A percentile compares a stretch with the other conserved stretches of the same genome.
These are phyloP conservation scores for Cecropterus lyciades DNA, from an alignment of 1,140 invertebrate species.

Conservation along the genomic window DNA sequence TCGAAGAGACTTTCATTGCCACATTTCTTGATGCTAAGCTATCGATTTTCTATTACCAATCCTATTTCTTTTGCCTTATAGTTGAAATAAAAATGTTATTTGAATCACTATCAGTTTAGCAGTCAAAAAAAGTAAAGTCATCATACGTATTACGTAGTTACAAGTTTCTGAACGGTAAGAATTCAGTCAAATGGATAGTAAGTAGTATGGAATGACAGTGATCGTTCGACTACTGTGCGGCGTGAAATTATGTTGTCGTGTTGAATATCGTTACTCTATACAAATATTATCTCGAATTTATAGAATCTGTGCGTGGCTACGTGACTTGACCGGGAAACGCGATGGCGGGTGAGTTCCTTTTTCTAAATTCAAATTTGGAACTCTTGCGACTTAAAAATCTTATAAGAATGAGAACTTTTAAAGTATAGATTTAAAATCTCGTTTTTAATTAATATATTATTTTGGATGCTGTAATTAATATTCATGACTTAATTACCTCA, in stretches of 20 bases:
- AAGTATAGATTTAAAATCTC: neutral
- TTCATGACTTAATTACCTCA: neutral
- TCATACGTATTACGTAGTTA: neutral
- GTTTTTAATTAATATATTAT: neutral
- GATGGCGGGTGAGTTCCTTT: slow-evolving; percentile 68
- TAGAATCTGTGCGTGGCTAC: slow-evolving; percentile 43
- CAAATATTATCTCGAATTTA: slow-evolving; percentile 14
- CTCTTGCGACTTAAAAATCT: neutral
- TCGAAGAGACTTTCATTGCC: no score
- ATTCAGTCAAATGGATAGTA: slow-evolving; percentile 13
- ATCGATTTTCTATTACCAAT: no score
- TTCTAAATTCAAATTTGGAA: slow-evolving; percentile 38
- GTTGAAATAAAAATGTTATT: neutral
- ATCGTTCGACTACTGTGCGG: slow-evolving; percentile 34
- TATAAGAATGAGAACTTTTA: neutral
- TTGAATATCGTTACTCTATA: slow-evolving; percentile 21
- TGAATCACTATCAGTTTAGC: neutral
- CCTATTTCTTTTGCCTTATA: no score
- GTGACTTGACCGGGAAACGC: slow-evolving; percentile 57
- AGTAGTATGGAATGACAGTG: slow-evolving; percentile 36
- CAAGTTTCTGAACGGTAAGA: neutral
- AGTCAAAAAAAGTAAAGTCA: neutral
- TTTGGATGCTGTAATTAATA: neutral
- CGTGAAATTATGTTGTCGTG: slow-evolving; percentile 25
- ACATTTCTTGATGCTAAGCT: no score